phyloP scores from a whole-genome alignment of 2,113 vertebrate genomes.

The Vidua chalybeata region DNA sequence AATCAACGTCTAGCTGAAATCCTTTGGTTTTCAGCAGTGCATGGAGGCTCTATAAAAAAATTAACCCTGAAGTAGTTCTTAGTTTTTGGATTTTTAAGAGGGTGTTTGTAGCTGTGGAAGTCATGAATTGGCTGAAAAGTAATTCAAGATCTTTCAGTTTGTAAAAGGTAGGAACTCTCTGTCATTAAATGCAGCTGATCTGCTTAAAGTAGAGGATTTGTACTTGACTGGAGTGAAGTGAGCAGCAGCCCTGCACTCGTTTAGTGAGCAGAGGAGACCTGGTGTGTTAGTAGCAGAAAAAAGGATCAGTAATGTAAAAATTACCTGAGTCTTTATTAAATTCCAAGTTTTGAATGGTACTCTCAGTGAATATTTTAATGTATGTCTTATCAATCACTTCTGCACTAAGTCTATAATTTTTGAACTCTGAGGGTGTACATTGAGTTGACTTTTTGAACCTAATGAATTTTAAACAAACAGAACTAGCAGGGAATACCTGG shows the following conservation, averaged over 20 bases:
- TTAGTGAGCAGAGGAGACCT: background rate
- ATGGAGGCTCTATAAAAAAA: background rate
- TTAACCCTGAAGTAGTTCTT: conserved; percentile 4
- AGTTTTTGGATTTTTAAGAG: background rate
- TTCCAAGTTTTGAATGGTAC: background rate
- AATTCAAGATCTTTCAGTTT: background rate
- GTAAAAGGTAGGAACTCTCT: background rate
- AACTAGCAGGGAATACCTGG: background rate
- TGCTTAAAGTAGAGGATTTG: background rate
- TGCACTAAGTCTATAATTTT: background rate
- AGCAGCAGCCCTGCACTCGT: background rate
- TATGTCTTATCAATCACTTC: conserved; percentile 3
- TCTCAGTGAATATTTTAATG: background rate
- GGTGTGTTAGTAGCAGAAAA: background rate
- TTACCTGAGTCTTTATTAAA: background rate
- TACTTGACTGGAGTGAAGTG: background rate
- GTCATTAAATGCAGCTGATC: background rate
- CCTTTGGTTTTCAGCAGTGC: background rate
- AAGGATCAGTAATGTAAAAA: background rate
- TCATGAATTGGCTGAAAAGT: background rate
- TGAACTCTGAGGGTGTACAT: background rate
- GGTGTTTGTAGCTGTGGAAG: background rate
- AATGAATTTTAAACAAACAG: conserved; percentile 41
- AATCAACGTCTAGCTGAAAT: conserved; percentile 37
- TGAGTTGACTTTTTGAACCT: background rate